phyloP scores from a whole-genome alignment of 2,888 invertebrate species.

The Lasioglossum leucozonium region DNA sequence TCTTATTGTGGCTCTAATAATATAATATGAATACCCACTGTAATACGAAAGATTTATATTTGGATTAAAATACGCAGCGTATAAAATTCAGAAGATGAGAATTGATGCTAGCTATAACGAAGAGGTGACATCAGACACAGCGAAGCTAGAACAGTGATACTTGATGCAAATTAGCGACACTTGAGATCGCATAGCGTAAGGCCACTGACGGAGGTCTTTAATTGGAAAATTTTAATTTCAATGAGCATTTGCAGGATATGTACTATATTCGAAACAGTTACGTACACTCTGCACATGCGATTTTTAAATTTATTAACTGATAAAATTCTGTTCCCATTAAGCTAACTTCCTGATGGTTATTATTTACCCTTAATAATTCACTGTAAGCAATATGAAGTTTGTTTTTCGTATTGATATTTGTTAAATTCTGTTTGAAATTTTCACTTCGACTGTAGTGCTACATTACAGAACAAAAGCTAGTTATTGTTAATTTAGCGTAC shows the following conservation, averaged over 20 bases:
- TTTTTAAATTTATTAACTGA: too few species aligned
- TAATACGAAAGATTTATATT: background rate
- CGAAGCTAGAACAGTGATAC: background rate
- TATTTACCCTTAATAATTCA: too few species aligned
- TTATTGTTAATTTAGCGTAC: background rate
- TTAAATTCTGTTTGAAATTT: background rate
- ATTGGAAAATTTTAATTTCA: background rate
- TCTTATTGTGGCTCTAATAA: background rate
- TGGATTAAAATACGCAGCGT: background rate
- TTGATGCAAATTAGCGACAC: conserved; percentile 6
- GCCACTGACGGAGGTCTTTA: background rate
- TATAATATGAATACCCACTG: background rate
- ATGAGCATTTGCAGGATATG: background rate
- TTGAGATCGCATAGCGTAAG: background rate
- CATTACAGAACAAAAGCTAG: background rate
- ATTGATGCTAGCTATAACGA: background rate
- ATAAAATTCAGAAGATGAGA: background rate
- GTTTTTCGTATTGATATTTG: background rate
- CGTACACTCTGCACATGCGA: background rate
- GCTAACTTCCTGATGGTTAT: too few species aligned
- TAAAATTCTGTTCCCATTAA: too few species aligned
- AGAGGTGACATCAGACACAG: background rate
- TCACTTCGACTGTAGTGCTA: background rate
- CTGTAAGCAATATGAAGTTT: too few species aligned
- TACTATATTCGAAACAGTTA: background rate